phyloP scores from a whole-genome alignment of 2,797 vertebrate genomes.

The Gadopsis bispinosus region DNA sequence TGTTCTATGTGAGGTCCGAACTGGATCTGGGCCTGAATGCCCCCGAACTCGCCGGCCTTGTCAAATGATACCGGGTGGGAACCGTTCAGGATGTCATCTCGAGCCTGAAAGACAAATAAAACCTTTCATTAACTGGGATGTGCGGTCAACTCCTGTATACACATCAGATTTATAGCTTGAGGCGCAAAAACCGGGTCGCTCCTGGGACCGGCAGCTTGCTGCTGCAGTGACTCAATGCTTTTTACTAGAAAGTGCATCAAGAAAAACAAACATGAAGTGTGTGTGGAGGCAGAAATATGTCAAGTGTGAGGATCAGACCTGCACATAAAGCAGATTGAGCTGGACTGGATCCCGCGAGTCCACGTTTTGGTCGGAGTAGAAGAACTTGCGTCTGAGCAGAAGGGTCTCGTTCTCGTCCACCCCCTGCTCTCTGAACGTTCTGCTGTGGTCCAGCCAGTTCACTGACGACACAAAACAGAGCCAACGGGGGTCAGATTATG shows the following conservation, averaged over 20 bases:
- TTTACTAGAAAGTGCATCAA: constrained; percentile 8
- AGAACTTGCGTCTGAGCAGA: constrained; percentile 95
- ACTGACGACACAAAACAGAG: constrained; percentile 80
- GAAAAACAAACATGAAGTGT: background rate
- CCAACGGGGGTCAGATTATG: background rate
- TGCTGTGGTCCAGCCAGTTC: constrained; percentile 98
- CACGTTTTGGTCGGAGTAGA: constrained; percentile 99
- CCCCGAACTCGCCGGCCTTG: constrained; percentile 97
- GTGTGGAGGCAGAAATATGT: background rate
- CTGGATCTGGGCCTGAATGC: constrained; percentile 99
- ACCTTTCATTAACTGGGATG: background rate
- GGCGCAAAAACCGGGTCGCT: constrained; percentile 3
- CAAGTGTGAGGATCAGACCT: constrained; percentile 55
- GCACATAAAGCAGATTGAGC: constrained; percentile 92
- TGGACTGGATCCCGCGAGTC: constrained; percentile 98
- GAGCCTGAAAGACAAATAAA: constrained; percentile 85
- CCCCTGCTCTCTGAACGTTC: constrained; percentile 97
- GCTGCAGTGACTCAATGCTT: background rate
- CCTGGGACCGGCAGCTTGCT: background rate
- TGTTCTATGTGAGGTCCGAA: constrained; percentile 97
- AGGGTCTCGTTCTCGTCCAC: constrained; percentile 96
- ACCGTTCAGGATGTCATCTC: constrained; percentile 97
- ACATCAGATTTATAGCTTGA: background rate
- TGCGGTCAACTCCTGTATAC: background rate
- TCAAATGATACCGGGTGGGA: constrained; percentile 99